Evolutionary conservation across 2,888 invertebrate genomes (phyloP).

Genomic region (Lasius platythorax): DNA sequence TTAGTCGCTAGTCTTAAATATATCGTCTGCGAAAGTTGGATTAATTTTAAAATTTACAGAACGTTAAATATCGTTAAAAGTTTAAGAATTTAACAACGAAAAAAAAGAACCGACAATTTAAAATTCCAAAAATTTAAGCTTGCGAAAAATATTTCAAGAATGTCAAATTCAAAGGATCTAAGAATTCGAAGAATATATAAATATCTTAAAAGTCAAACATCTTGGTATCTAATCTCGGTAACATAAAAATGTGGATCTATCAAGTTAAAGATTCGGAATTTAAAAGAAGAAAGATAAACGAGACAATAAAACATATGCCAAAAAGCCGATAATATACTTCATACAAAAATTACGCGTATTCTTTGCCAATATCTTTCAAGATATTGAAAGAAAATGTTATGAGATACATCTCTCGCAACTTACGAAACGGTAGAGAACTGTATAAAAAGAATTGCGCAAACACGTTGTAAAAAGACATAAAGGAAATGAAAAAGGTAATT

Average conservation of each 20-base stretch:
- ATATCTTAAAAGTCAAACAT: conserved; percentile 18
- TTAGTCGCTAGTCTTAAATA: conserved; percentile 7
- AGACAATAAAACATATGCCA: too few species aligned
- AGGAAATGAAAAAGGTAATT: conserved; percentile 41
- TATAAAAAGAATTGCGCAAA: conserved; percentile 7
- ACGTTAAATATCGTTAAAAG: not conserved
- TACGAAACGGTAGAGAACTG: conserved; percentile 11
- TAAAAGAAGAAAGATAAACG: not conserved
- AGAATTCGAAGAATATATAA: not conserved
- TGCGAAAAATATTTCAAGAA: not conserved
- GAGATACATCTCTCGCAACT: not conserved
- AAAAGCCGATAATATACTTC: not conserved
- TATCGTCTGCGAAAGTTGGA: not conserved
- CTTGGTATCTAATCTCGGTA: not conserved
- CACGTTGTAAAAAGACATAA: not conserved
- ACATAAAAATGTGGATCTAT: not conserved
- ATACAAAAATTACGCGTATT: not conserved
- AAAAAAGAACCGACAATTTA: not conserved
- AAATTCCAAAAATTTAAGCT: not conserved
- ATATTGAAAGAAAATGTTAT: conserved; percentile 30
- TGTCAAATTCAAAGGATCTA: conserved; percentile 1
- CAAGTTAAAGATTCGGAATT: not conserved
- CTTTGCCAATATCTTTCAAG: not conserved
- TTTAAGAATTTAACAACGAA: not conserved
- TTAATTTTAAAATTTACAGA: not conserved